Conservation (phyloP, 1,140 invertebrate species). For the Bombus fervidus region DNA sequence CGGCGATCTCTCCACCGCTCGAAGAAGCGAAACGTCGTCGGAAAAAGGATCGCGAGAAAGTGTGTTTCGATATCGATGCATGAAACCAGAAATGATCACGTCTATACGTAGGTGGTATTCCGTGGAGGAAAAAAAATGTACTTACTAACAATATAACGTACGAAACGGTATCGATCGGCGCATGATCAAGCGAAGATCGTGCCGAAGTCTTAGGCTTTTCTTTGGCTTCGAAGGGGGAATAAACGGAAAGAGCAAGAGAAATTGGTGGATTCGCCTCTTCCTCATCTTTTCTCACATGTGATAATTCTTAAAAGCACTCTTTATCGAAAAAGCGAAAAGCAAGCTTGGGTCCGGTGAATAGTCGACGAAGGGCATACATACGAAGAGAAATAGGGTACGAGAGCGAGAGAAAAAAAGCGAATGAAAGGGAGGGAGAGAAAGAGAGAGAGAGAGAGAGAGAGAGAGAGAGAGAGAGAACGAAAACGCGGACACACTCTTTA, state of each 20-base stretch:
- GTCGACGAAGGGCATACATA: slow-evolving; percentile 16
- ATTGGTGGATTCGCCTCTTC: slow-evolving; percentile 34
- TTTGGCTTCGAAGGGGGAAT: neutral
- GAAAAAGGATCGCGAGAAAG: neutral
- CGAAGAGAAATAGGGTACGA: no score
- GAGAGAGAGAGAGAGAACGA: neutral
- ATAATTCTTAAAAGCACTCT: slow-evolving; percentile 59
- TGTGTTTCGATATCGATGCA: neutral
- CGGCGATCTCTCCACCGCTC: neutral
- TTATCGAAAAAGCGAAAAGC: neutral
- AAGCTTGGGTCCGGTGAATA: slow-evolving; percentile 20
- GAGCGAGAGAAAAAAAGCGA: neutral
- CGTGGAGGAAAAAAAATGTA: neutral
- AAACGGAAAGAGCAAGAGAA: neutral
- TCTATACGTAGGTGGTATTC: neutral
- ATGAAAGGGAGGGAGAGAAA: no score
- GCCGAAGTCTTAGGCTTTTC: neutral
- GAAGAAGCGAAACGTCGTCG: neutral
- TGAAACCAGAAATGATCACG: neutral
- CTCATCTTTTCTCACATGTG: slow-evolving; percentile 59
- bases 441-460: neutral
- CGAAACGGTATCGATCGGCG: neutral
- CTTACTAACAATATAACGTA: neutral
- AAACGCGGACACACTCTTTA: slow-evolving; percentile 16
- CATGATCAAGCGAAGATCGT: neutral